These are phyloP conservation scores for Brachionus koreanus DNA, from an alignment of 1,140 invertebrate genomes.

Conservation along the genomic window DNA sequence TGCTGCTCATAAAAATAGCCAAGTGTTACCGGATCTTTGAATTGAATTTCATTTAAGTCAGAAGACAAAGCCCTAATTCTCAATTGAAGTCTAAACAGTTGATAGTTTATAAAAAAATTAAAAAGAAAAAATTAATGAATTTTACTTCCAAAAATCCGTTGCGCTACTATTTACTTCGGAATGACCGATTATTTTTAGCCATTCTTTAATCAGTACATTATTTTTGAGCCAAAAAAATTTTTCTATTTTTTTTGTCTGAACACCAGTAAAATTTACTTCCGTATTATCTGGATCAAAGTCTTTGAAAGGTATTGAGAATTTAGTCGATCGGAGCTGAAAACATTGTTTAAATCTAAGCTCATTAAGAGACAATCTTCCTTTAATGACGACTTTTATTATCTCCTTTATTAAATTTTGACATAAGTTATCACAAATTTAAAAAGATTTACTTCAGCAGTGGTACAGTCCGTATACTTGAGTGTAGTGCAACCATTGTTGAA, in stretches of 20 bases:
- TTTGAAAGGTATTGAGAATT: background rate
- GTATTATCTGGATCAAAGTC: background rate
- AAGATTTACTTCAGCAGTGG: background rate
- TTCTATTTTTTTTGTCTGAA: background rate
- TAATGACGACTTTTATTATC: constrained; percentile 13
- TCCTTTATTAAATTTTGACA: background rate
- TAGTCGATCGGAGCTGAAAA: constrained; percentile 19
- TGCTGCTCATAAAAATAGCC: constrained; percentile 41
- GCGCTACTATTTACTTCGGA: background rate
- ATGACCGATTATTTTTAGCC: background rate
- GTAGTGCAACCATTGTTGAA: constrained; percentile 43
- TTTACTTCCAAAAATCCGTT: constrained; percentile 27
- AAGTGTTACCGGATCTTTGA: constrained; percentile 42
- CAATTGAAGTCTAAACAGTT: background rate
- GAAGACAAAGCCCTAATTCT: background rate
- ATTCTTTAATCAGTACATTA: constrained; percentile 1
- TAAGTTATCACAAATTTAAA: background rate
- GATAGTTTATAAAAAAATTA: background rate
- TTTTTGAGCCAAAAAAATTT: constrained; percentile 33
- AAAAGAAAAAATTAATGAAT: background rate
- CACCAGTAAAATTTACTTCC: background rate
- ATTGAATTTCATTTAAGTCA: constrained; percentile 26
- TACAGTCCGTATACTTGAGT: background rate
- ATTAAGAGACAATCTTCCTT: constrained; percentile 18
- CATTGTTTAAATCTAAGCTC: constrained; percentile 35